A percentile compares a stretch with the other conserved stretches of the same genome.
Conservation (phyloP, 1,140 invertebrate genomes). For the Chelonus insularis region DNA sequence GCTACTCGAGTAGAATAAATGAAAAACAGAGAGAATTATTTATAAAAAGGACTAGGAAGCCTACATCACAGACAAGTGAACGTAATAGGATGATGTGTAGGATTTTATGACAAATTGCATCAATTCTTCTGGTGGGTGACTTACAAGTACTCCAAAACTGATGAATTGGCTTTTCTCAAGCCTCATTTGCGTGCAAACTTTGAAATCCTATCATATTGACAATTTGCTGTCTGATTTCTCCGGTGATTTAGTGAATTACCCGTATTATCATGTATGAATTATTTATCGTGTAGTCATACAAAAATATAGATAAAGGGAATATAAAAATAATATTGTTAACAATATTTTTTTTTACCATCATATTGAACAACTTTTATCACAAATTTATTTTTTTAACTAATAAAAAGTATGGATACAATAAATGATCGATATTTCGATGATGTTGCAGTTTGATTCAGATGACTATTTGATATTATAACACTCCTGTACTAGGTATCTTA, state of each 20-base stretch:
- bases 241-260: not conserved
- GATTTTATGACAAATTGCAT: not conserved
- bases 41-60: too few relatives aligned
- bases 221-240: not conserved
- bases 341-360: too few relatives aligned
- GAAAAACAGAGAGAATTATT: too few relatives aligned
- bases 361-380: too few relatives aligned
- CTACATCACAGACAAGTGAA: too few relatives aligned
- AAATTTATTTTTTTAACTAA: too few relatives aligned
- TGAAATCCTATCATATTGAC: not conserved
- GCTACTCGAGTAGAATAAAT: too few relatives aligned
- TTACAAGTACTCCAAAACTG: not conserved
- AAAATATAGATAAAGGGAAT: too few relatives aligned
- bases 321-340: too few relatives aligned
- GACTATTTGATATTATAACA: not conserved
- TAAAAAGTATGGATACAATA: too few relatives aligned
- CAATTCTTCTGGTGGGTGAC: not conserved
- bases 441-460: not conserved
- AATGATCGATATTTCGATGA: too few relatives aligned
- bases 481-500: not conserved
- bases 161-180: constrained; percentile 11
- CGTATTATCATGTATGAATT: not conserved
- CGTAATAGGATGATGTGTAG: not conserved
- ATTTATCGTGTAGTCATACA: too few relatives aligned
- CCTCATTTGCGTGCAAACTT: constrained; percentile 8